These are phyloP conservation scores for Takifugu bimaculatus DNA, from an alignment of 2,113 vertebrate genomes.

Conservation along the genomic window DNA sequence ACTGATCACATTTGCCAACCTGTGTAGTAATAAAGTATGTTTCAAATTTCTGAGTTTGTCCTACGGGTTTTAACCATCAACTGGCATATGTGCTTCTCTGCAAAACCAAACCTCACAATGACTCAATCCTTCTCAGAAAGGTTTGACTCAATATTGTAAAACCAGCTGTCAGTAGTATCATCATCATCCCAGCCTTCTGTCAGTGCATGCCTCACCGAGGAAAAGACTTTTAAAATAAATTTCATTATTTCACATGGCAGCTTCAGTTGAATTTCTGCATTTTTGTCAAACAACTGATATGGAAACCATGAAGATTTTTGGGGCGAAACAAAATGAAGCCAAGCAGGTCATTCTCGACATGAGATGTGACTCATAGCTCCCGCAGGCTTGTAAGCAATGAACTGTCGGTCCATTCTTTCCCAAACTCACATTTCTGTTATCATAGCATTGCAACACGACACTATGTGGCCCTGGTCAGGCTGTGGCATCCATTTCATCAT, in stretches of 20 bases:
- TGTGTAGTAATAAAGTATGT: no score
- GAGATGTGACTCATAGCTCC: slow-evolving; percentile 50
- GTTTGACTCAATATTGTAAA: no score
- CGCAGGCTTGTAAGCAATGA: slow-evolving; percentile 45
- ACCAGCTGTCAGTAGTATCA: no score
- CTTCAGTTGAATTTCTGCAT: background rate
- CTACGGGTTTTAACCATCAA: no score
- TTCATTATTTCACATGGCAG: background rate
- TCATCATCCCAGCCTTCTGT: no score
- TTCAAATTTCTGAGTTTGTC: no score
- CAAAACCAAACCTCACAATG: no score
- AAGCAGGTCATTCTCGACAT: slow-evolving; percentile 38
- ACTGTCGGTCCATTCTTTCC: slow-evolving; percentile 32
- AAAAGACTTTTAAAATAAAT: no score
- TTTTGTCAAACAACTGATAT: background rate
- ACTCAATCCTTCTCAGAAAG: no score
- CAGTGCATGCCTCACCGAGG: no score
- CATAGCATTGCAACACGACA: slow-evolving; percentile 11
- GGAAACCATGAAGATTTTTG: slow-evolving; percentile 21
- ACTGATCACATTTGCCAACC: no score
- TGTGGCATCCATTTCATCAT: slow-evolving; percentile 13
- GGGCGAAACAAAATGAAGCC: slow-evolving; percentile 8
- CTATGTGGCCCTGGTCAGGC: slow-evolving; percentile 16
- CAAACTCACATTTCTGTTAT: slow-evolving; percentile 18
- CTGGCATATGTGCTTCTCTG: no score